These are phyloP conservation scores for Neodiprion pinetum DNA, from an alignment of 1,140 invertebrate genomes.

Conservation along the genomic window DNA sequence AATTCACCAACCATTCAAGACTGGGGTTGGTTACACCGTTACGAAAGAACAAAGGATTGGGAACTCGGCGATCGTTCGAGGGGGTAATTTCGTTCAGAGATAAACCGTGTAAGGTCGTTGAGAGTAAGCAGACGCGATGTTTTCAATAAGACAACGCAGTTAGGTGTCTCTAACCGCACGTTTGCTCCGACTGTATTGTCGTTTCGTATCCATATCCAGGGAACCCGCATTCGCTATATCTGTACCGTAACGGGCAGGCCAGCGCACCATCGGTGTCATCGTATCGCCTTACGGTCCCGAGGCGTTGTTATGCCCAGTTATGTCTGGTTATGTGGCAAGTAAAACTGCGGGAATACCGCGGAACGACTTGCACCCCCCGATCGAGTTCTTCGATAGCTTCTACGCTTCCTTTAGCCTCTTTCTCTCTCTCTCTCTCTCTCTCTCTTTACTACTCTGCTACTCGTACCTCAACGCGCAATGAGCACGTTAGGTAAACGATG, in stretches of 20 bases:
- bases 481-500: no score
- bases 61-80: background rate
- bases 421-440: no score
- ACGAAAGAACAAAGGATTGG: no score
- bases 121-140: conserved; percentile 43
- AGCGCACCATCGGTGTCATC: background rate
- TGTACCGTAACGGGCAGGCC: background rate
- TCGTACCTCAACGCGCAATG: no score
- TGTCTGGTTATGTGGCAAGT: background rate
- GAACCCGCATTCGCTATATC: background rate
- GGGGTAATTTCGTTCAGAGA: conserved; percentile 45
- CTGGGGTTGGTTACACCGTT: no score
- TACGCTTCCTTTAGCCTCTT: no score
- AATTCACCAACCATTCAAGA: no score
- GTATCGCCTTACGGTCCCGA: background rate
- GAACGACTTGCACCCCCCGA: background rate
- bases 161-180: conserved; percentile 44
- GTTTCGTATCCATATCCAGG: background rate
- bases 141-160: conserved; percentile 53
- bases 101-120: conserved; percentile 36
- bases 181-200: conserved; percentile 19
- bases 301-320: conserved; percentile 2
- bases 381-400: background rate
- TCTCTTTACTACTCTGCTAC: no score
- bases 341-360: background rate